Evolutionary conservation across 2,797 vertebrate species (phyloP).

Genomic region (Intellagama lesueurii): DNA sequence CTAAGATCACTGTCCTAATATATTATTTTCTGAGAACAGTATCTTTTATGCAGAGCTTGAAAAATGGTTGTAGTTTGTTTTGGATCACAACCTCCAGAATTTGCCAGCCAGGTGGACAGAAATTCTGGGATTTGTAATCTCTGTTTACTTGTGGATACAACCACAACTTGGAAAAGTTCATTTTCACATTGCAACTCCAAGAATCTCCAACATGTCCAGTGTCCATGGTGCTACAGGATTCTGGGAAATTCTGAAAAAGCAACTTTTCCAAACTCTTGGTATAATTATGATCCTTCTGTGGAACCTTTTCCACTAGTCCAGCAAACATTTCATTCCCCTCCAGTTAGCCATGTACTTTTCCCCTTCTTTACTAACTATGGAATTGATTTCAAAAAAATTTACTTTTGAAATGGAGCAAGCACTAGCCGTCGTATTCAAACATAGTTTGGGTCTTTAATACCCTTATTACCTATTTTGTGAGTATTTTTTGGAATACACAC

Average conservation of each 20-base stretch:
- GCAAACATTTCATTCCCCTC: neutral
- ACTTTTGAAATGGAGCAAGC: neutral
- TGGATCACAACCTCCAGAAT: too few relatives aligned
- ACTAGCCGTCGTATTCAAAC: slow-evolving; percentile 2
- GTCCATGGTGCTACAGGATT: neutral
- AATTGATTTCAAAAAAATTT: slow-evolving; percentile 19
- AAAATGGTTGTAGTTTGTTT: neutral
- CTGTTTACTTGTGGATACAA: too few relatives aligned
- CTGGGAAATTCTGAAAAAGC: neutral
- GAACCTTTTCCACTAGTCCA: neutral
- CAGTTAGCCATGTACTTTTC: too few relatives aligned
- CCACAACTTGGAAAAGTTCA: too few relatives aligned
- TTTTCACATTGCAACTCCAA: neutral
- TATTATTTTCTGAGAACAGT: neutral
- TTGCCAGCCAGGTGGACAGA: too few relatives aligned
- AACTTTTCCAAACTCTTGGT: neutral
- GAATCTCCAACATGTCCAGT: neutral
- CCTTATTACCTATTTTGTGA: slow-evolving; percentile 41
- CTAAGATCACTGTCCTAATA: neutral
- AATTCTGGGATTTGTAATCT: neutral
- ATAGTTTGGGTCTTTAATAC: slow-evolving; percentile 2
- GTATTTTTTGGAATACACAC: slow-evolving; percentile 33
- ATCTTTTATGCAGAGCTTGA: neutral
- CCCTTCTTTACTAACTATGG: neutral
- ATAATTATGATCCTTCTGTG: neutral